Conservation (phyloP, 2,888 invertebrate species). For the Hirudinaria manillensis region DNA sequence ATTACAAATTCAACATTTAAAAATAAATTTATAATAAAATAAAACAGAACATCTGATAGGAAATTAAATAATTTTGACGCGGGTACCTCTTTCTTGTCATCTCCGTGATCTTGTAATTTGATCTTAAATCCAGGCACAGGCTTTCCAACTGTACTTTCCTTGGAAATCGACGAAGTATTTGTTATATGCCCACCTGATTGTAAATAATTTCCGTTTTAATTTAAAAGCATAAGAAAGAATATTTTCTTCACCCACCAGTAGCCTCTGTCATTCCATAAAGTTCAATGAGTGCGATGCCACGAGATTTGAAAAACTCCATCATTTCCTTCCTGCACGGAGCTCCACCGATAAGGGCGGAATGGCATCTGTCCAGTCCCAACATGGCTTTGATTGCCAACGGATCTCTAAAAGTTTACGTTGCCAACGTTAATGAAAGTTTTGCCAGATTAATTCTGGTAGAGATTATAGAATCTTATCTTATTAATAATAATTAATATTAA, state of each 20-base stretch:
- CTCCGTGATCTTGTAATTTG: neutral
- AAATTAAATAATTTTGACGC: neutral
- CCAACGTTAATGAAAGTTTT: too few relatives aligned
- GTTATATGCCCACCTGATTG: neutral
- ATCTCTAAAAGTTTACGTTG: too few relatives aligned
- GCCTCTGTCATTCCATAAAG: constrained; percentile 64
- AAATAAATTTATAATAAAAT: neutral
- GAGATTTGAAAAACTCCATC: constrained; percentile 77
- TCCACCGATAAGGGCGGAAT: constrained; percentile 69
- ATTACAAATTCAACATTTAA: neutral
- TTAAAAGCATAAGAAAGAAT: neutral
- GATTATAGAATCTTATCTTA: too few relatives aligned
- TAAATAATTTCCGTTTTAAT: neutral
- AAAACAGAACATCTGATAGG: neutral
- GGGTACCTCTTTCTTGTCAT: neutral
- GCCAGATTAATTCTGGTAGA: too few relatives aligned
- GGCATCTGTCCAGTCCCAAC: constrained; percentile 68
- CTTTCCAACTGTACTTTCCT: neutral
- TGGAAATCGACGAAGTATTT: neutral
- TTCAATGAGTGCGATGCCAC: constrained; percentile 76
- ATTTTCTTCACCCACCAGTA: constrained; percentile 42
- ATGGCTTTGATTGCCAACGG: constrained; percentile 61
- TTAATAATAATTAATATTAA: too few relatives aligned
- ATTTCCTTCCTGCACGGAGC: constrained; percentile 78
- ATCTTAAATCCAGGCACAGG: neutral